Evolutionary conservation across 2,888 invertebrate genomes (phyloP), one percentile per base, ranked within the genome.

Genomic region (Amphipoea oculea): DNA sequence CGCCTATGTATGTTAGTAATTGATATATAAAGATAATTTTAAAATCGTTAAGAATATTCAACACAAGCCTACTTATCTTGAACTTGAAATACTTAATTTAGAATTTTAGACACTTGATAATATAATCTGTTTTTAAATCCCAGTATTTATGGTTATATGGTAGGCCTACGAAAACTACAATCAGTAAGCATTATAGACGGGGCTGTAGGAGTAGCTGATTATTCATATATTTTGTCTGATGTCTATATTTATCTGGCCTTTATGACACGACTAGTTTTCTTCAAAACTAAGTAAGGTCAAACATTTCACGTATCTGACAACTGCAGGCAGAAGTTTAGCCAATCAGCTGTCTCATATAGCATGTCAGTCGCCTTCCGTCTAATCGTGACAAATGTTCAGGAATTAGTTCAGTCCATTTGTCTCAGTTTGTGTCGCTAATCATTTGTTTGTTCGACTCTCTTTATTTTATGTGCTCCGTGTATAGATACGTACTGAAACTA

Each of bases 301-400:
- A 73, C 65, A 79, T n/a, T 65, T 60, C 20, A 68, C 66, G 29
- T 5, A 65, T 71, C 85, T 70, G n/a, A 12, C 63, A 85, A 68
- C 45, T 77, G 20, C 40, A 65, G 63, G 17, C 70, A 51, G 14
- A n/a, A 54, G 60, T 74, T 78, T 69, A 72, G 57, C 74, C 83
- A 74, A 78, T 87, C 84, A 83, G 77, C 84, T 79, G 86, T 84
- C 88, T 81, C 76, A 82, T 82, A 81, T 40, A 63, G 79, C 79
- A 72, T 71, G 82, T 82, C 78, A 85, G 42, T 76, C 75, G 66
- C 45, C 72, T 81, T 79, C 69, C 66, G 67, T 68, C 89, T 94
- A 94, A 95, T 93, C 81, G 90, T 91, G 93, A 95, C 92, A 92
- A 94, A 95, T 93, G 94, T 88, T 77, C 60, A 73, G 84, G 91